A percentile compares a stretch with the other conserved stretches of the same genome.
phyloP scores from a whole-genome alignment of 37 sponge, comb jelly and placozoan genomes.

The Beroe forskalii region DNA sequence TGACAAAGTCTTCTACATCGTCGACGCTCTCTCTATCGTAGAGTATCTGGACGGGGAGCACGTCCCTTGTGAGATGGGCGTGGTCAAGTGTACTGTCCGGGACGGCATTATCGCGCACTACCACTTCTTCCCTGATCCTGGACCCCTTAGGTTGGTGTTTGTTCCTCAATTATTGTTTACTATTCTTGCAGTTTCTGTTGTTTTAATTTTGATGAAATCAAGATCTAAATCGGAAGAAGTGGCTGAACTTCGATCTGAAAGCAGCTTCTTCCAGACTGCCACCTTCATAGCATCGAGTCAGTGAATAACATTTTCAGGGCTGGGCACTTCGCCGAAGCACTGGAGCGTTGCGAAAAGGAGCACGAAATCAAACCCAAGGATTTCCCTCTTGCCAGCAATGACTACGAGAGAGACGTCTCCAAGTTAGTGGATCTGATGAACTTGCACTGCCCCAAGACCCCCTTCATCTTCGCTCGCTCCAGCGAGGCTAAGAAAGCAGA shows the following conservation, averaged over 20 bases:
- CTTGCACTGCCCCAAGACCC: background rate
- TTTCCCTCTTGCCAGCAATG: slow-evolving; percentile 30
- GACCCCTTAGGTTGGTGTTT: slow-evolving; percentile 24
- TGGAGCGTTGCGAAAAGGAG: background rate
- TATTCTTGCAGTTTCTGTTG: too few relatives aligned
- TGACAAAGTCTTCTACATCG: slow-evolving; percentile 11
- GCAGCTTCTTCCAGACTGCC: too few relatives aligned
- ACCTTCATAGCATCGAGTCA: too few relatives aligned
- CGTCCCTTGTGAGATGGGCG: slow-evolving; percentile 46
- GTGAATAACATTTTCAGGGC: too few relatives aligned
- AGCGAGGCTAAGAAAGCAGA: slow-evolving; percentile 53
- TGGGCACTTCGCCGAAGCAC: background rate
- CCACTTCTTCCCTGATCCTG: slow-evolving; percentile 65
- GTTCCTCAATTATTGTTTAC: too few relatives aligned
- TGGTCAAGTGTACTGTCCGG: slow-evolving; percentile 13
- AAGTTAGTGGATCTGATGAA: background rate
- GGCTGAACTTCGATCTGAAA: too few relatives aligned
- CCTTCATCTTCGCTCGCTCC: slow-evolving; percentile 19
- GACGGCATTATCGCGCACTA: slow-evolving; percentile 11
- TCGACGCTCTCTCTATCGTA: slow-evolving; percentile 36
- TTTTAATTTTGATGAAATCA: too few relatives aligned
- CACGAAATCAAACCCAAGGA: slow-evolving; percentile 37
- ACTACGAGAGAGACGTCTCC: slow-evolving; percentile 15
- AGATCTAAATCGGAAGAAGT: too few relatives aligned
- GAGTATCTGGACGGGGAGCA: slow-evolving; percentile 32